Percentiles rank a stretch among this genome's conserved stretches.
phyloP scores from a whole-genome alignment of 30 jellyfish, hydroid and myxozoan species.

The Nemopilema nomurai region DNA sequence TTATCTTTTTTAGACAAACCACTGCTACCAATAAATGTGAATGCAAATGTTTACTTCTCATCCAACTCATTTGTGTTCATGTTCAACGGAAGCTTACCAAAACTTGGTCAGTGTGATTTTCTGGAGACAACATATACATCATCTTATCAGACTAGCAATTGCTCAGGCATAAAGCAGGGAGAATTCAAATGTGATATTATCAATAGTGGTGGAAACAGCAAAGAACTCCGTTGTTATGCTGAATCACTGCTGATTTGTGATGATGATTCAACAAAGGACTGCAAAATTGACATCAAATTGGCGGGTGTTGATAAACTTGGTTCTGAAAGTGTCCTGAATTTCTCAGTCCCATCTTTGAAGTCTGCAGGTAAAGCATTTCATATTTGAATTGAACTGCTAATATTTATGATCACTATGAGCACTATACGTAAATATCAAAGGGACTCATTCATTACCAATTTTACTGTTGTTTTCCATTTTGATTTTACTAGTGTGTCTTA shows the following conservation, averaged over 20 bases:
- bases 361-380: not conserved
- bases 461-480: no score
- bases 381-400: no score
- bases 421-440: no score
- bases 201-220: not conserved
- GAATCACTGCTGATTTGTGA: conserved; percentile 6
- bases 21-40: not conserved
- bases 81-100: not conserved
- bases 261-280: not conserved
- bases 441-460: no score
- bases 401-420: no score
- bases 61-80: not conserved
- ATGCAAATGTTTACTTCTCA: not conserved
- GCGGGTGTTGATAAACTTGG: conserved; percentile 5
- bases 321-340: not conserved
- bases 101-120: not conserved
- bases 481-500: no score
- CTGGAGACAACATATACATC: not conserved
- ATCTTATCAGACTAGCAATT: not conserved
- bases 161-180: not conserved
- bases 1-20: not conserved
- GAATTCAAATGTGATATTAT: not conserved
- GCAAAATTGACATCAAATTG: conserved; percentile 5
- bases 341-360: not conserved
- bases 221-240: not conserved